Base-by-base conservation (phyloP, 2,797 vertebrate genomes). In the Smutsia temminckii region DNA sequence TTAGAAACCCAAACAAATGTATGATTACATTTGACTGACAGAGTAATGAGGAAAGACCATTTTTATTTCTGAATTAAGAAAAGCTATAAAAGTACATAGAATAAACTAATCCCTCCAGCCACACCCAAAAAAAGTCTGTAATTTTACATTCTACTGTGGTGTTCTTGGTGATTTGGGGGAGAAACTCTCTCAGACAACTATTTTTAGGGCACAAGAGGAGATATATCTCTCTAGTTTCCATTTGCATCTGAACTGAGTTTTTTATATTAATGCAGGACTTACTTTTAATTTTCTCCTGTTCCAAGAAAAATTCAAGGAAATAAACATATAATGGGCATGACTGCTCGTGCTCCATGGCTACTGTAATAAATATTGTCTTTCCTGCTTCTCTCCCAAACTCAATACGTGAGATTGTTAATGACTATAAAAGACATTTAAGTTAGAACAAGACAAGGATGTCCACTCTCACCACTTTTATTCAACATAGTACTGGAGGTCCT, bases 21-120 rank as follows among this genome's bases (percentile, higher is more conserved):
- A 93, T 46, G 77, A 83, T 42, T 80, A 32, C 27, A 91, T 91
- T 95, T 91, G 46, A 85, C 11, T 77, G 72, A 68, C 21, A 86
- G 37, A 88, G 29, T 81, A 95, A 71, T 79, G n/a, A 93, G 23
- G 20, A 91, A 96, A 88, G 57, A 61, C 29, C n/a, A 49, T 59
- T 91, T 85, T 92, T 74, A 80, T 66, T 96, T 95, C 40, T 91
- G 34, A 93, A 78, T 87, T 78, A 94, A 91, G 87, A 72, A 88
- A 83, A 93, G 64, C 59, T 79, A 11, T 57, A 88, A 66, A 9
- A 64, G 12, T 64, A 4, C 37, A 79, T 18, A 57, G 5, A 86
- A 63, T 93, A 93, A 46, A 69, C 63, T 77, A 5, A 20, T 13
- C 10, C 55, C 20, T 6, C 5, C 3, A 25, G 40, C 74, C 29